These are phyloP conservation scores for Zaprionus taronus DNA, from an alignment of 1,140 invertebrate species.

Conservation along the genomic window DNA sequence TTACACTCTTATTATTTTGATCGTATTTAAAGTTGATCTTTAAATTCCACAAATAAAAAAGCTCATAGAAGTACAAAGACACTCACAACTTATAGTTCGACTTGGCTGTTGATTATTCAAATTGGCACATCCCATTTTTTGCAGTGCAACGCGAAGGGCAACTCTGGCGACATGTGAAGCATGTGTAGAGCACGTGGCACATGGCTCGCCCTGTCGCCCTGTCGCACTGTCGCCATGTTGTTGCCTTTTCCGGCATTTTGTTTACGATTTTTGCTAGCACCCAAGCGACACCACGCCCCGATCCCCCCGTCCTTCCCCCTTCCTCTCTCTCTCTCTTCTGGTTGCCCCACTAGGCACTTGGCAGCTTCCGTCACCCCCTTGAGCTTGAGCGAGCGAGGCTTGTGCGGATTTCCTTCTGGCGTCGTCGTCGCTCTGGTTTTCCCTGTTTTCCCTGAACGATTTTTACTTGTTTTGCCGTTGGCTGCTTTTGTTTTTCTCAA, in stretches of 20 bases:
- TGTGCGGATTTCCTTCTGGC: conserved; percentile 75
- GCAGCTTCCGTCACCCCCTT: conserved; percentile 5
- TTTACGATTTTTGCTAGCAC: conserved; percentile 67
- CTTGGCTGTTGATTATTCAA: neutral
- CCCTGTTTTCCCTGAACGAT: conserved; percentile 4
- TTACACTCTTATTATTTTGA: neutral
- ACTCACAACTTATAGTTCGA: neutral
- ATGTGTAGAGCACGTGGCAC: conserved; percentile 13
- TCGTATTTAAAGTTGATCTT: too few relatives aligned
- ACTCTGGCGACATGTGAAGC: conserved; percentile 20
- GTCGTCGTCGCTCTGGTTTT: conserved; percentile 15
- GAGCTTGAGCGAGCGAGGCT: conserved; percentile 21
- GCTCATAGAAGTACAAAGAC: too few relatives aligned
- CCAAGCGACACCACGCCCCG: neutral
- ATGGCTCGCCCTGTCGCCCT: conserved; percentile 60
- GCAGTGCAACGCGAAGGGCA: neutral
- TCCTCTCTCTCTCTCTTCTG: neutral
- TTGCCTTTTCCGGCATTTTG: conserved; percentile 82
- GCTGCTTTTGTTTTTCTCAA: conserved; percentile 42
- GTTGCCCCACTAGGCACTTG: neutral
- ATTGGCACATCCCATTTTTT: neutral
- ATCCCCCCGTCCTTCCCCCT: too few relatives aligned
- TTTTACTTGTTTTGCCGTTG: conserved; percentile 7
- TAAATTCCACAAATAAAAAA: too few relatives aligned
- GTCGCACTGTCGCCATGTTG: conserved; percentile 67